Conservation (phyloP, 92 coral and sea anemone genomes). For the Paramuricea clavata region DNA sequence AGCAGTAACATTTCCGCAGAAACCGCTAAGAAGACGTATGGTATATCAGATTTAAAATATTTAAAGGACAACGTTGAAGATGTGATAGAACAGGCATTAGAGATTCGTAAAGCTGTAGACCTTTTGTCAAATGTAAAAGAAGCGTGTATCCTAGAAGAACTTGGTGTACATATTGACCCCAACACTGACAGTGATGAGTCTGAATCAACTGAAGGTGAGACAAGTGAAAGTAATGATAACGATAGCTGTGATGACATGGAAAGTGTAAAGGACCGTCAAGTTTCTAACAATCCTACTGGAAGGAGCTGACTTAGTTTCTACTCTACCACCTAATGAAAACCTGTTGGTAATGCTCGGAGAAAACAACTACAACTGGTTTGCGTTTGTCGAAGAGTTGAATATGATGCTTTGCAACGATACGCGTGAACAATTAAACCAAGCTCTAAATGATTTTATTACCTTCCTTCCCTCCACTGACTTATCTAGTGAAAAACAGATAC, state of each 20-base stretch:
- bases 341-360: conserved; percentile 54
- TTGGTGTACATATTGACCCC: conserved; percentile 56
- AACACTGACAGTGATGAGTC: conserved; percentile 52
- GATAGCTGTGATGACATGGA: conserved; percentile 55
- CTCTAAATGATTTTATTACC: conserved; percentile 45
- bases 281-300: conserved; percentile 52
- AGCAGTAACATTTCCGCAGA: conserved; percentile 24
- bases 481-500: conserved; percentile 36
- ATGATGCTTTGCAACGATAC: conserved; percentile 41
- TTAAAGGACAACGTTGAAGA: conserved; percentile 50
- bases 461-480: conserved; percentile 55
- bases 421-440: conserved; percentile 49
- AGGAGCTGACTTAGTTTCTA: conserved; percentile 49
- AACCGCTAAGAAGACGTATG: conserved; percentile 40
- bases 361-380: conserved; percentile 63
- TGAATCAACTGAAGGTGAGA: conserved; percentile 59
- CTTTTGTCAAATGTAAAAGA: conserved; percentile 60
- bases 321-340: conserved; percentile 56
- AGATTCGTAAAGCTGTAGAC: conserved; percentile 63
- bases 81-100: conserved; percentile 58
- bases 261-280: conserved; percentile 55
- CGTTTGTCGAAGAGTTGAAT: conserved; percentile 65
- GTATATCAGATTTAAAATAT: conserved; percentile 44
- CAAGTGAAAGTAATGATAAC: conserved; percentile 56
- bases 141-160: conserved; percentile 59